Percentiles rank a stretch among this genome's conserved stretches.
These are phyloP conservation scores for Rhagologus leucostigma DNA, from an alignment of 2,113 vertebrate species.

Conservation along the genomic window DNA sequence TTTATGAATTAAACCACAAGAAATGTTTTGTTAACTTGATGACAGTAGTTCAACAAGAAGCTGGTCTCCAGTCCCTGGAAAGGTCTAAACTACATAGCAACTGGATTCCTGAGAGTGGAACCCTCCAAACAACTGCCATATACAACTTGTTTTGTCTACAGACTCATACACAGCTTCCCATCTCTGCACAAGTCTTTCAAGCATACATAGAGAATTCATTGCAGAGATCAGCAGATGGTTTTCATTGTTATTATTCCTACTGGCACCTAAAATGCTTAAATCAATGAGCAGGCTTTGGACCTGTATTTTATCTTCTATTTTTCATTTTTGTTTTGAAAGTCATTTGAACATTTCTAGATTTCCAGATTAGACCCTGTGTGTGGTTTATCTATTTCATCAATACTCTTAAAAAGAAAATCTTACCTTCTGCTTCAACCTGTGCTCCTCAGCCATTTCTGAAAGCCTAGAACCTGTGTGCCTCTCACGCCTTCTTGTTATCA, in stretches of 20 bases:
- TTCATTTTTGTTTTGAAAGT: constrained; percentile 43
- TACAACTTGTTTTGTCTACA: background rate
- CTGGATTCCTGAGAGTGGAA: background rate
- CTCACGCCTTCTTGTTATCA: background rate
- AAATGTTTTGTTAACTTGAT: background rate
- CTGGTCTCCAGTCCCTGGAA: background rate
- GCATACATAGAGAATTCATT: background rate
- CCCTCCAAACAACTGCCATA: background rate
- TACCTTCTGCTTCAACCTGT: constrained; percentile 5
- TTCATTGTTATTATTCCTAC: constrained; percentile 31
- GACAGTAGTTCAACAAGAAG: background rate
- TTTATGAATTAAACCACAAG: background rate
- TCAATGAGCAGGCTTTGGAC: constrained; percentile 25
- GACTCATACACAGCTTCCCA: background rate
- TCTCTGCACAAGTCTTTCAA: constrained; percentile 2
- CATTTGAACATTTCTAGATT: constrained; percentile 11
- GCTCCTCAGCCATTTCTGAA: background rate
- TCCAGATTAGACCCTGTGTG: constrained; percentile 4
- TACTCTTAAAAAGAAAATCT: background rate
- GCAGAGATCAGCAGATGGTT: constrained; percentile 16
- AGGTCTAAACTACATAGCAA: background rate
- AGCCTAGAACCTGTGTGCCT: background rate
- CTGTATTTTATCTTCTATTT: background rate
- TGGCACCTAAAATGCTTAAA: constrained; percentile 19
- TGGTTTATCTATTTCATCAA: constrained; percentile 35